These are phyloP conservation scores for Chelonoidis abingdonii DNA, from an alignment of 2,113 vertebrate genomes.

Conservation along the genomic window DNA sequence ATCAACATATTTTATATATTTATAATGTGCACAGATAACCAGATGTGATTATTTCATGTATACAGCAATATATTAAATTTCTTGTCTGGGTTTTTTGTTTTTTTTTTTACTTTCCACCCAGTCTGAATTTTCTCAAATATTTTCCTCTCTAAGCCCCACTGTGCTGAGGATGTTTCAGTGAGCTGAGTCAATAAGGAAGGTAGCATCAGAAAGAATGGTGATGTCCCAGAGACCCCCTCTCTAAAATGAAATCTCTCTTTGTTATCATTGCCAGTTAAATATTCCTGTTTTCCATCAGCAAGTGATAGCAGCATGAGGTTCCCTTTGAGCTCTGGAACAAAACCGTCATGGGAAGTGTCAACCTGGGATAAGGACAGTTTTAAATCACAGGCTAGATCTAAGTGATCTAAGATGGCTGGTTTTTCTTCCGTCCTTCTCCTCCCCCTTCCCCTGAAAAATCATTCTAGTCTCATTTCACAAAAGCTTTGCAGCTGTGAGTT, in stretches of 20 bases:
- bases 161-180: conserved; percentile 40
- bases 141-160: conserved; percentile 2
- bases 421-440: conserved; percentile 2
- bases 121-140: conserved; percentile 28
- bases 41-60: neutral
- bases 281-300: conserved; percentile 55
- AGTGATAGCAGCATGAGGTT: conserved; percentile 29
- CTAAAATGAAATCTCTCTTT: neutral
- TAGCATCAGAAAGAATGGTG: neutral
- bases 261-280: conserved; percentile 46
- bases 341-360: conserved; percentile 60
- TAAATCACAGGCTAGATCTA: conserved; percentile 38
- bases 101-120: neutral
- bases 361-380: conserved; percentile 12
- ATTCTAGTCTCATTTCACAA: neutral
- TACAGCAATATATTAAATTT: accelerated
- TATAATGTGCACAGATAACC: neutral
- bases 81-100: neutral
- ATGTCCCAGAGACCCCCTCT: neutral
- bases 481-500: neutral
- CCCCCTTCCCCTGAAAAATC: conserved; percentile 1
- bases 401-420: conserved; percentile 13
- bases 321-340: conserved; percentile 21
- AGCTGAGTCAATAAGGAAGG: neutral
- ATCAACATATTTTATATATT: neutral